Evolutionary conservation across 2,888 invertebrate genomes (phyloP), one percentile per base, ranked within the genome.

Genomic region (Athalia rosae): DNA sequence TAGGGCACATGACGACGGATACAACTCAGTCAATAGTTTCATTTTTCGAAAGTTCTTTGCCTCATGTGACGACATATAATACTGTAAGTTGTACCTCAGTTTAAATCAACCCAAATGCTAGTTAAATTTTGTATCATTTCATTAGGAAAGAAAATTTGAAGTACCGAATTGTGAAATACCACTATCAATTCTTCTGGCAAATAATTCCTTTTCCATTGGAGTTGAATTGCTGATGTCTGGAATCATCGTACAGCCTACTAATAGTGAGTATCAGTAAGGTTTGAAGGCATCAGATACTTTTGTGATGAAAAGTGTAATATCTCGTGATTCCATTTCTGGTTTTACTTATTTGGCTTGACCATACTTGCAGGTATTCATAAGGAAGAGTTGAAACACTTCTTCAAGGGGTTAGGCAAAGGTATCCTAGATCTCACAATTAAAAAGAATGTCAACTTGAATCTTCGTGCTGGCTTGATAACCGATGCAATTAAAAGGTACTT

Each of bases 301-400:
- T 45, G n/a, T 11, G 43, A 4, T n/a, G 11, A 11, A 63, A n/a
- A 63, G 9, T 53, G 53, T 11, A 45, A 43, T 45, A 45, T 63
- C 41, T 11, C n/a, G n/a, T n/a, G 9, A 4, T 67, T 6, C 7
- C 5, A 50, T 28, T 50, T 66, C 41, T 7, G 11, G n/a, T 5
- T 56, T 43, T 0, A 28, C 7, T 69, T 41, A 11, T 56, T 28
- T 62, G 61, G 45, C 66, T 61, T 59, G 56, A 79, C 78, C 79
- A 71, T 82, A 80, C 69, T 77, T 80, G 79, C 78, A 88, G 92
- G 81, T 89, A 90, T 80, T 91, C 93, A 85, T 79, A 93, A 93
- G 83, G 93, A 94, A 85, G 94, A 94, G 6, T 90, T 92, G 56
- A 94, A 93, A 87, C 93, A 93, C 77, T 94, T 94, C 87, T 93